Percentiles rank a stretch among this genome's conserved stretches.
Conservation (phyloP, 1,140 invertebrate species). For the Leptinotarsa undecemlineata region DNA sequence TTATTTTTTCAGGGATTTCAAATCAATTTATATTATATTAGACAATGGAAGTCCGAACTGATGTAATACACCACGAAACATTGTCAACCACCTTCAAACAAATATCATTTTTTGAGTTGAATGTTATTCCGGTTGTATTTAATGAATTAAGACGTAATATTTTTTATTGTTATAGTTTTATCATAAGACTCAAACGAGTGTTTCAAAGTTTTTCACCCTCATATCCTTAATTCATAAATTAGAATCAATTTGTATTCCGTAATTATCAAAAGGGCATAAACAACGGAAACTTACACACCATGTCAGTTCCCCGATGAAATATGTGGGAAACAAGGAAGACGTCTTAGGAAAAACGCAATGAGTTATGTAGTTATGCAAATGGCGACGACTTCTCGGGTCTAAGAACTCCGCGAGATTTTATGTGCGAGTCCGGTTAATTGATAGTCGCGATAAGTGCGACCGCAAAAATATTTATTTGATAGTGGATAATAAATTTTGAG, state of each 20-base stretch:
- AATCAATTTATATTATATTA: too few relatives aligned
- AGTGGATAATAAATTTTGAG: neutral
- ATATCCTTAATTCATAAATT: too few relatives aligned
- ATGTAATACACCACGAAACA: too few relatives aligned
- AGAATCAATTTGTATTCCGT: neutral
- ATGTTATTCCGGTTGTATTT: too few relatives aligned
- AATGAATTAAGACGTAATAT: too few relatives aligned
- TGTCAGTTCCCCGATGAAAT: neutral
- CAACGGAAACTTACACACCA: neutral
- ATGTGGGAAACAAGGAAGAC: conserved; percentile 7
- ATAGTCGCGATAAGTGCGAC: neutral
- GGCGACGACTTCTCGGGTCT: neutral
- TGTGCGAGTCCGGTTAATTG: neutral
- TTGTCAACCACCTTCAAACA: too few relatives aligned
- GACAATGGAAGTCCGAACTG: too few relatives aligned
- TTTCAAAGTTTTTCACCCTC: too few relatives aligned
- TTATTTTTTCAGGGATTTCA: too few relatives aligned
- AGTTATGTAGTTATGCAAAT: conserved; percentile 3
- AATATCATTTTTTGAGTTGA: too few relatives aligned
- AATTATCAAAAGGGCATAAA: neutral
- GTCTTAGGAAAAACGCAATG: neutral
- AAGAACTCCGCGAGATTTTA: conserved; percentile 1
- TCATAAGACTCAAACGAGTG: too few relatives aligned
- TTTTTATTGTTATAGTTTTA: too few relatives aligned
- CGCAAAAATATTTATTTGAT: conserved; percentile 5